phyloP scores from a whole-genome alignment of 2,113 vertebrate genomes.

The Dasyurus viverrinus region DNA sequence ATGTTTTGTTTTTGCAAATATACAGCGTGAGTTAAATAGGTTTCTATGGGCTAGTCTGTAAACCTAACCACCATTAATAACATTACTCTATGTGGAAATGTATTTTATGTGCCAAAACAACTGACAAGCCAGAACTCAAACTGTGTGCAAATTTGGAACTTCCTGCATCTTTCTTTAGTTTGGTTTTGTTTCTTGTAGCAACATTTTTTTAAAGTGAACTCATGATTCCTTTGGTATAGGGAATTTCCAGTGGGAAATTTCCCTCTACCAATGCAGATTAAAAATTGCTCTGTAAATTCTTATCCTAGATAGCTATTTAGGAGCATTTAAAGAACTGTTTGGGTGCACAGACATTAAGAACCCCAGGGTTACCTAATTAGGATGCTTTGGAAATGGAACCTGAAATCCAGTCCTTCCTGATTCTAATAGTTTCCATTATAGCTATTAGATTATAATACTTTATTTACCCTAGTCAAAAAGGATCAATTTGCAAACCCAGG shows the following conservation, averaged over 20 bases:
- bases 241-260: background rate
- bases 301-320: background rate
- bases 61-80: background rate
- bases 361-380: background rate
- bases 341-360: background rate
- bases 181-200: background rate
- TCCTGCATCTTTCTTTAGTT: background rate
- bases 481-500: background rate
- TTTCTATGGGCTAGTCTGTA: background rate
- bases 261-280: background rate
- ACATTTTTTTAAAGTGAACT: background rate
- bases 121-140: background rate
- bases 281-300: background rate
- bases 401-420: background rate
- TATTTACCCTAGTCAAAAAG: background rate
- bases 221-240: background rate
- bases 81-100: background rate
- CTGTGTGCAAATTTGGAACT: constrained; percentile 1
- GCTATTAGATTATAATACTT: background rate
- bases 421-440: background rate
- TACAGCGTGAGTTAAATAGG: background rate
- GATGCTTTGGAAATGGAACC: background rate
- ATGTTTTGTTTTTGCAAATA: background rate
- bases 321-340: background rate
- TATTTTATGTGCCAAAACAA: background rate